A percentile compares a stretch with the other conserved stretches of the same genome.
phyloP scores from a whole-genome alignment of 2,113 vertebrate genomes.

The Nyctibius bracteatus region DNA sequence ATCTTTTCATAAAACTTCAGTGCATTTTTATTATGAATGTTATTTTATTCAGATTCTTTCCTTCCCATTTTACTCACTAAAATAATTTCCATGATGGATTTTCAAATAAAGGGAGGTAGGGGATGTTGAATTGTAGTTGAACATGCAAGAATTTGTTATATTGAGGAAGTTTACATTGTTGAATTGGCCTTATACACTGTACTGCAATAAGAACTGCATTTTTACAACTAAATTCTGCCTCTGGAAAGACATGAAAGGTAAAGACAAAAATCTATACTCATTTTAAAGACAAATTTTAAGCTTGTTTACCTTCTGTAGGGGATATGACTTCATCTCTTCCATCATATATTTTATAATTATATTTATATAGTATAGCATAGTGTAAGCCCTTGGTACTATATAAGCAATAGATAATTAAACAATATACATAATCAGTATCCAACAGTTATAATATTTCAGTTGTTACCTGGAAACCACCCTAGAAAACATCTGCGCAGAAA shows the following conservation, averaged over 20 bases:
- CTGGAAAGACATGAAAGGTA: background rate
- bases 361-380: background rate
- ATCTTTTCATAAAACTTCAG: background rate
- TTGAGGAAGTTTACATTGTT: background rate
- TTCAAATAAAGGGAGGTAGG: background rate
- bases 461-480: background rate
- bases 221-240: background rate
- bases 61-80: background rate
- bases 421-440: rapidly evolving
- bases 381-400: background rate
- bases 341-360: background rate
- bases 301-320: background rate
- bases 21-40: background rate
- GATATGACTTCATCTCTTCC: background rate
- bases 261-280: background rate
- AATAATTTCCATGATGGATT: background rate
- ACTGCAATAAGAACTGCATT: background rate
- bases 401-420: background rate
- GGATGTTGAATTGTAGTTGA: background rate
- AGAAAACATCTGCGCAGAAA: background rate
- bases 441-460: background rate
- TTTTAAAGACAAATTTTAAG: background rate
- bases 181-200: background rate
- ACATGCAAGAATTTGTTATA: background rate
- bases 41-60: background rate